These are phyloP conservation scores for Abramis brama DNA, from an alignment of 2,113 vertebrate genomes.

Conservation along the genomic window DNA sequence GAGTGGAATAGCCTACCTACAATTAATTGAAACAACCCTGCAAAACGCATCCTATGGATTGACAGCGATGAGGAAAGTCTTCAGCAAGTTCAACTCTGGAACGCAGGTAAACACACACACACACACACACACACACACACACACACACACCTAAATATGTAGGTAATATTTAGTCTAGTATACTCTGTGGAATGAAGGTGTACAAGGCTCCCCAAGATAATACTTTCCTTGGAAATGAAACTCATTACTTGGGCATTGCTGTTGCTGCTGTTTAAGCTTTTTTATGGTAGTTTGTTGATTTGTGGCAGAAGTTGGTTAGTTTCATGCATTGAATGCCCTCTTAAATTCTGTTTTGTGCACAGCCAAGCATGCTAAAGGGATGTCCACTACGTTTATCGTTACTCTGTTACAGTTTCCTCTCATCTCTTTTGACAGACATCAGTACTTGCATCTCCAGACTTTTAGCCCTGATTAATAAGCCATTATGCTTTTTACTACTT, in stretches of 20 bases:
- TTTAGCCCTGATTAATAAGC: conserved; percentile 29
- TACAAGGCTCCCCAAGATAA: no score
- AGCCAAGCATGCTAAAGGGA: neutral
- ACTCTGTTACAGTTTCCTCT: neutral
- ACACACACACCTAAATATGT: no score
- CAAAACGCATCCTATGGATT: neutral
- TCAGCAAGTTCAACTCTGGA: neutral
- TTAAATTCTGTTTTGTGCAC: neutral
- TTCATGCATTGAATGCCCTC: neutral
- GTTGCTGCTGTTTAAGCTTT: neutral
- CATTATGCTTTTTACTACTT: conserved; percentile 10
- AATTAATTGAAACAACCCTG: neutral
- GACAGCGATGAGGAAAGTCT: neutral
- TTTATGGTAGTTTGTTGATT: neutral
- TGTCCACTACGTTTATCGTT: neutral
- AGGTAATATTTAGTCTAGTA: no score
- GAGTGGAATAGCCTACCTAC: neutral
- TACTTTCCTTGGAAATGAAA: no score
- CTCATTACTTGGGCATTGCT: neutral
- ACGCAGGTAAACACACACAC: neutral
- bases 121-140: neutral
- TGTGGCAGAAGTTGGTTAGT: conserved; percentile 6
- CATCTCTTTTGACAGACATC: conserved; percentile 14
- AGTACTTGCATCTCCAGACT: neutral
- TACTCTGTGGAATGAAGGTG: no score